phyloP scores from a whole-genome alignment of 2,888 invertebrate genomes.

The Macaria liturata region DNA sequence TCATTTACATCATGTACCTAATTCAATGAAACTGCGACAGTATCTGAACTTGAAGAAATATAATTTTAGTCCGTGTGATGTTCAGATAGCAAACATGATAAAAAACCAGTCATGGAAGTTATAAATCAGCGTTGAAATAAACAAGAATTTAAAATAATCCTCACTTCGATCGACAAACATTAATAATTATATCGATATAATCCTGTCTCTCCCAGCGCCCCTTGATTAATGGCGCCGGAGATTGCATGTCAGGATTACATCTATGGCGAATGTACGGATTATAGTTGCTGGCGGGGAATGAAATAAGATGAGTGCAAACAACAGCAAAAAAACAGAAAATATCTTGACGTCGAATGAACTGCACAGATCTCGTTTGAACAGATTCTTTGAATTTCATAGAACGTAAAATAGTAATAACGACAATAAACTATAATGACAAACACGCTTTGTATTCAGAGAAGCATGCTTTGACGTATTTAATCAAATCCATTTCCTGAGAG shows the following conservation, averaged over 20 bases:
- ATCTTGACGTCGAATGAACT: slow-evolving; percentile 39
- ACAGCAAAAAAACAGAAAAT: slow-evolving; percentile 54
- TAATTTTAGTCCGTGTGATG: neutral
- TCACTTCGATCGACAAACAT: slow-evolving; percentile 23
- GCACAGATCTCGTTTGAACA: slow-evolving; percentile 43
- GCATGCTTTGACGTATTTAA: slow-evolving; percentile 33
- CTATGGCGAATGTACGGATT: slow-evolving; percentile 76
- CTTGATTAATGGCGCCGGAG: slow-evolving; percentile 77
- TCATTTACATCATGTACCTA: slow-evolving; percentile 4
- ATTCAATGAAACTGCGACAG: neutral
- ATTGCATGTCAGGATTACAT: slow-evolving; percentile 81
- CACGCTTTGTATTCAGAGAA: slow-evolving; percentile 21
- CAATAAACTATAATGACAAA: slow-evolving; percentile 11
- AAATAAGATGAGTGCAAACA: slow-evolving; percentile 48
- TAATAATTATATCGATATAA: slow-evolving; percentile 29
- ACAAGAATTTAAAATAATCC: slow-evolving; percentile 4
- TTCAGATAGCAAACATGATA: no score
- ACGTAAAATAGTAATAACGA: slow-evolving; percentile 13
- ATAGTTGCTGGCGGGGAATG: slow-evolving; percentile 68
- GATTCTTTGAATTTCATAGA: slow-evolving; percentile 15
- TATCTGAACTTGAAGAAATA: neutral
- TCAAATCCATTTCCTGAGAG: slow-evolving; percentile 28
- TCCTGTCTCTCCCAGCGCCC: slow-evolving; percentile 23
- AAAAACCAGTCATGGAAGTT: no score
- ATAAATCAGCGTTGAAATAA: no score